Evolutionary conservation across 2,888 invertebrate species (phyloP), one percentile per base, ranked within the genome.

Genomic region (Ochropleura leucogaster): DNA sequence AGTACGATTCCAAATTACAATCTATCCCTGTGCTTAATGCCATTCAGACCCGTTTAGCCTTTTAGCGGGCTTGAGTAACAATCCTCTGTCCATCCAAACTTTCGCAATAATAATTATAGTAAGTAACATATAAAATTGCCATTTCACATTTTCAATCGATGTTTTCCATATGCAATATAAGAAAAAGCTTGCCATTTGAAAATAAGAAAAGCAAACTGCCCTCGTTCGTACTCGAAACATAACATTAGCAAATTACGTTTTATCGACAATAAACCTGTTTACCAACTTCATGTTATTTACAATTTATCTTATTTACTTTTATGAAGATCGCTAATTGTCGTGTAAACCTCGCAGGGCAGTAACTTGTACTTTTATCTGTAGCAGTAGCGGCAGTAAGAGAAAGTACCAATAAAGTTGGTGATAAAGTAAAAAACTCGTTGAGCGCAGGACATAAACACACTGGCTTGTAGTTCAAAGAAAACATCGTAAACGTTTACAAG

Each of bases 401-500:
- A 91, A 93, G 92, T 89, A 88, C 89, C 90, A 84, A 91, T 94
- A 94, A 94, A 93, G 77, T 82, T 64, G 83, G 90, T 83, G 89
- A 93, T 94, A 93, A 94, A 95, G 90, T 94, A 93, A 93, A 95
- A 94, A 95, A 94, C 92, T 93, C 93, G 90, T 93, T 91, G 92
- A 90, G 89, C 88, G 88, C 89, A 89, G 89, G 88, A 84, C 92
- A 90, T 95, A 94, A 94, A 94, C 93, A 92, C 89, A 91, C 91
- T 89, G 90, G 90, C 91, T 90, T 88, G 90, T 89, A 92, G 92
- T 92, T 93, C 92, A 92, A 93, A 93, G 94, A 93, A 93, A 94
- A 94, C 93, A 93, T 94, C 94, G 94, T 94, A 93, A 95, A 94
- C 91, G 92, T 88, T 94, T 94, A 93, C 92, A 93, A 94, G 93